Conservation (phyloP, 2,888 invertebrate genomes). For the Drosophila buzzatii region DNA sequence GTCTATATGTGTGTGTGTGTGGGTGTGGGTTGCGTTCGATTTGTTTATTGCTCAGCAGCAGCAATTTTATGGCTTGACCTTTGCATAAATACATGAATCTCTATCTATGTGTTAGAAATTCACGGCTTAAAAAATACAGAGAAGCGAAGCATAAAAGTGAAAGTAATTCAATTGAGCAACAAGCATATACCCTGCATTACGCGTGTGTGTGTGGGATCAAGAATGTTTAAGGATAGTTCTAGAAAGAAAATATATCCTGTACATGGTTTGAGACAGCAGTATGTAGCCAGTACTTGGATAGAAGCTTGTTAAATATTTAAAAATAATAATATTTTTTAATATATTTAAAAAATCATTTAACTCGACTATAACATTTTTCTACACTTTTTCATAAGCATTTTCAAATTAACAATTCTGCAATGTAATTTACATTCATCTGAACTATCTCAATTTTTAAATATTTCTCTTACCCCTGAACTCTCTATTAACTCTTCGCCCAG, state of each 20-base stretch:
- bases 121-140: not conserved
- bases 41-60: constrained; percentile 15
- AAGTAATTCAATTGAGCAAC: not conserved
- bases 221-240: not conserved
- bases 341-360: not conserved
- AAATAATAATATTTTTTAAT: not conserved
- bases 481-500: not conserved
- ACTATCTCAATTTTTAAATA: not conserved
- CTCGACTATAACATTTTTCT: not conserved
- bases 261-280: too few species aligned
- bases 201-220: not conserved
- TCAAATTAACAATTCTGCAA: too few species aligned
- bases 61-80: constrained; percentile 64
- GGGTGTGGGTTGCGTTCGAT: constrained; percentile 20
- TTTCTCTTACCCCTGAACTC: not conserved
- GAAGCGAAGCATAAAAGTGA: constrained; percentile 3
- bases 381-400: too few species aligned
- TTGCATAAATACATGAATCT: constrained; percentile 26
- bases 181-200: not conserved
- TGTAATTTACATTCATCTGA: not conserved
- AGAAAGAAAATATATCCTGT: not conserved
- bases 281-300: too few species aligned
- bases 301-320: too few species aligned
- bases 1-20: not conserved
- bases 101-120: not conserved